Percentiles rank a stretch among this genome's conserved stretches.
These are phyloP conservation scores for Caracal caracal DNA, from an alignment of 2,113 vertebrate species.

Conservation along the genomic window DNA sequence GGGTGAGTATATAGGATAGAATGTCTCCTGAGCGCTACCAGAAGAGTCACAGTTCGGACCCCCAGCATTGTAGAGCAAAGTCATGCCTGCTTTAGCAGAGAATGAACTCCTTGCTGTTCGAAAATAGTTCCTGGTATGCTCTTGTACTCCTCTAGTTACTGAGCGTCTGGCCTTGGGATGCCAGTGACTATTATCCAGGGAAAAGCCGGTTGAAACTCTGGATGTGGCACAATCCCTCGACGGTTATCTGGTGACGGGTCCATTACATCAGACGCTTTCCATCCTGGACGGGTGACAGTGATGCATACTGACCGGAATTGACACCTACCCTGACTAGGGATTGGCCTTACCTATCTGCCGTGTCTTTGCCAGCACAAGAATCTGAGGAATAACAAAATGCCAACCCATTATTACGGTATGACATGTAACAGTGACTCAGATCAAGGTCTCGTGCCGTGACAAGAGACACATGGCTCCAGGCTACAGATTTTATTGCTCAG, in stretches of 20 bases:
- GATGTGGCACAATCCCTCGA: background rate
- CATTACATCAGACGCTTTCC: background rate
- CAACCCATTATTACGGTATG: background rate
- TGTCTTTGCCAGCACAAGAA: background rate
- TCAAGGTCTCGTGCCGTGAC: background rate
- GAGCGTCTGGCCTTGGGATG: background rate
- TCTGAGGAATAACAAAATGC: background rate
- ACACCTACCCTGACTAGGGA: background rate
- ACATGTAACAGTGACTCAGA: background rate
- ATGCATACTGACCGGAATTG: background rate
- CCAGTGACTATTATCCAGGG: background rate
- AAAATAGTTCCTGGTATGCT: background rate
- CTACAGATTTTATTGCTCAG: background rate
- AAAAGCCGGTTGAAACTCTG: background rate
- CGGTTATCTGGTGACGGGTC: background rate
- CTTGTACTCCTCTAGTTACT: background rate
- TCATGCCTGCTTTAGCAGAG: background rate
- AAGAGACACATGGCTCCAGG: background rate
- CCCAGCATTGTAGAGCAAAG: background rate
- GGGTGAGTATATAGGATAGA: background rate
- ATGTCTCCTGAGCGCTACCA: background rate
- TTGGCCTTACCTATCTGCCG: background rate
- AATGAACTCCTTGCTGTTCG: background rate
- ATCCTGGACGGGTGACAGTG: background rate
- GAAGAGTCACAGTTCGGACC: background rate